Evolutionary conservation across 2,113 vertebrate genomes (phyloP), one percentile per base, ranked within the genome.

Genomic region (Pterocles orientalis): DNA sequence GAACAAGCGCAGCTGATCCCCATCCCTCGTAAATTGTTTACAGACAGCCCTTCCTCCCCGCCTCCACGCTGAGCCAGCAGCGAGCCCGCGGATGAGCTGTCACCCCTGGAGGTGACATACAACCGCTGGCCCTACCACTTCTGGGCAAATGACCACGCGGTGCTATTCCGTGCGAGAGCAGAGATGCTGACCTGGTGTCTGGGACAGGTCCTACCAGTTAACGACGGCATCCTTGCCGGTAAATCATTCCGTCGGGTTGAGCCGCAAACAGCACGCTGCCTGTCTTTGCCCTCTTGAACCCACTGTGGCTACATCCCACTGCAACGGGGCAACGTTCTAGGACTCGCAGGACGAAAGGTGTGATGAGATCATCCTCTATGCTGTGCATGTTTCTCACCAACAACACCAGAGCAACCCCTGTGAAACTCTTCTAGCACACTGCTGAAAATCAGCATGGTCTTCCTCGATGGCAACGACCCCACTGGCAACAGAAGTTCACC

Each of bases 301-400:
- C 33, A 20, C 12, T 1, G 0, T 3, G 60, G 60, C 69, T 2
- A 0, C 2, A 1, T 16, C 45, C 51, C 34, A 2, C 36, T 4
- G 11, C 53, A 57, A 8, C 18, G 21, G 25, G 61, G 45, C 36
- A 26, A 19, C 0, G 0, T 50, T 43, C 33, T 2, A 14, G 66
- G 61, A 29, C 50, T 39, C 5, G 13, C 29, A 31, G 83, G 78
- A 53, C 13, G 31, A 41, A 69, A 78, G 31, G 14, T 64, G 56
- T 3, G 48, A 43, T 21, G 33, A 80, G 80, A 47, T 61, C 70
- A 7, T 76, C 86, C 80, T 29, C 70, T 70, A 39, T 41, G 39
- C 80, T 51, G 6, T 12, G 20, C 33, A 14, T 14, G 7, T 53
- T 87, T 54, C 71, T 72, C 85, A 84, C 28, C 47, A 56, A 47